Evolutionary conservation across 2,797 vertebrate genomes (phyloP).

Genomic region (Poeciliopsis gracilis): DNA sequence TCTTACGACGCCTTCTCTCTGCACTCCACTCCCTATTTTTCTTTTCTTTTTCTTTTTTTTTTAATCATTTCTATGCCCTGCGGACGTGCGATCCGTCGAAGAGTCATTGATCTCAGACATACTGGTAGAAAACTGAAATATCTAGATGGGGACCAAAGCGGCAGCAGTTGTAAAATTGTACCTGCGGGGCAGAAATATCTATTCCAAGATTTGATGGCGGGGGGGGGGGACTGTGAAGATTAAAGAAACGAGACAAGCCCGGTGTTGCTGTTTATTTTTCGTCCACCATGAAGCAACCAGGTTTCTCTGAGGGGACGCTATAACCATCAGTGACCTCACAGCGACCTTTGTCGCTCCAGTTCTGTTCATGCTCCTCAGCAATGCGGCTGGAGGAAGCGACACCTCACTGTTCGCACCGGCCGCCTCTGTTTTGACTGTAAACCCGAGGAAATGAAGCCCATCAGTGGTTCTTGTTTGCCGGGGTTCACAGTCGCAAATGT

Average conservation of each 20-base stretch:
- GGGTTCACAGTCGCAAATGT: not conserved
- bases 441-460: not conserved
- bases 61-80: slow-evolving; percentile 5
- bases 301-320: slow-evolving; percentile 1
- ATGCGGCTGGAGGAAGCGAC: not conserved
- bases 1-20: not conserved
- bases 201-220: slow-evolving; percentile 26
- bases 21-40: not conserved
- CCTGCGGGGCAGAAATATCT: slow-evolving; percentile 24
- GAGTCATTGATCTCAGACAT: slow-evolving; percentile 27
- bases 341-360: slow-evolving; percentile 3
- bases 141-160: slow-evolving; percentile 8
- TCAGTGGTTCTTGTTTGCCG: not conserved
- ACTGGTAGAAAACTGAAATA: slow-evolving; percentile 21
- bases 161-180: slow-evolving; percentile 11
- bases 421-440: not conserved
- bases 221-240: slow-evolving; percentile 10
- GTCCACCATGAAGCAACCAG: slow-evolving; percentile 11
- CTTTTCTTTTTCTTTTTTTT: not conserved
- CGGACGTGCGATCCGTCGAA: slow-evolving; percentile 28
- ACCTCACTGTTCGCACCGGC: not conserved
- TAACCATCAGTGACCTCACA: slow-evolving; percentile 10
- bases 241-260: slow-evolving; percentile 18
- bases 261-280: slow-evolving; percentile 12
- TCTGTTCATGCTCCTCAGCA: not conserved